Conservation (phyloP, 2,797 vertebrate species). For the Alauda arvensis region DNA sequence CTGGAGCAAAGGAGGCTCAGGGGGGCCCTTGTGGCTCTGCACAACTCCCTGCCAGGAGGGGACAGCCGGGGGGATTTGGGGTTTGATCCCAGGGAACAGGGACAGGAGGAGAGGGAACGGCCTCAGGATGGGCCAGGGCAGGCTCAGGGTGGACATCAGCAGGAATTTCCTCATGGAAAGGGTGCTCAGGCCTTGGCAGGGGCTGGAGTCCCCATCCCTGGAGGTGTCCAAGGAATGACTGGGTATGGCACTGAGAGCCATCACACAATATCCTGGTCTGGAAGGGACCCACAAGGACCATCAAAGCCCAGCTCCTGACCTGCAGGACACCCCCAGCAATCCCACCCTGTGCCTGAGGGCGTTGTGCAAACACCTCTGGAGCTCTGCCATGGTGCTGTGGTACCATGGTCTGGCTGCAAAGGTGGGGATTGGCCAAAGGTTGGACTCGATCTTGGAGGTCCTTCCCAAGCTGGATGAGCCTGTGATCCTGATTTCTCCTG, state of each 20-base stretch:
- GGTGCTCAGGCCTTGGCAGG: rapidly evolving
- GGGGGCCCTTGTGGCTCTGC: background rate
- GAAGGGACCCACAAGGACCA: background rate
- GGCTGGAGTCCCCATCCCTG: background rate
- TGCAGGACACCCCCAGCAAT: background rate
- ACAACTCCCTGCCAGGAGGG: background rate
- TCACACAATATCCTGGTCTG: background rate
- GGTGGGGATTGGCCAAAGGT: background rate
- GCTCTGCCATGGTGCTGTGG: background rate
- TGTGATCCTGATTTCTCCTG: background rate
- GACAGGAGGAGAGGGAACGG: background rate
- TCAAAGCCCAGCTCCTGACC: background rate
- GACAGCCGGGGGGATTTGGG: background rate
- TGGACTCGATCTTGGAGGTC: rapidly evolving
- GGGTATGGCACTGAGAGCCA: background rate
- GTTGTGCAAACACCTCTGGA: background rate
- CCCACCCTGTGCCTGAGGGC: background rate
- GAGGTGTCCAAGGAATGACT: background rate
- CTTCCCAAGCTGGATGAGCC: background rate
- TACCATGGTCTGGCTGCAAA: background rate
- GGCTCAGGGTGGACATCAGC: rapidly evolving
- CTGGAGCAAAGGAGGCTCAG: background rate
- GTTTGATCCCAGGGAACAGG: background rate
- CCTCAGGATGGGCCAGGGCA: background rate
- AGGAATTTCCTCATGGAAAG: background rate